Conservation (phyloP, 2,797 vertebrate species). For the Bufotes viridis region DNA sequence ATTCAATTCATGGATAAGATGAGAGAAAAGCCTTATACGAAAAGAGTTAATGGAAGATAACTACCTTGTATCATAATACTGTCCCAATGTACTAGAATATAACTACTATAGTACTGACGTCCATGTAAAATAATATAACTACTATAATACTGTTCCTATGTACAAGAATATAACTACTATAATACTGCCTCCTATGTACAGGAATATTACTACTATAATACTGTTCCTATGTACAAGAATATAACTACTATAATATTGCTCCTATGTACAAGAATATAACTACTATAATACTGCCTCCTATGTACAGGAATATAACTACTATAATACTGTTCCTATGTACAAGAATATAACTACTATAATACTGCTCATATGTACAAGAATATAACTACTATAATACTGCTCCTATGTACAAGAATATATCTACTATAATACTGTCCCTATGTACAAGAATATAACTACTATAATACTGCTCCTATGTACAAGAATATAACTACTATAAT, state of each 20-base stretch:
- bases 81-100: not conserved
- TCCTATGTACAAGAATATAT: not conserved
- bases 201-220: slow-evolving; percentile 9
- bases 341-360: slow-evolving; percentile 19
- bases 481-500: slow-evolving; percentile 6
- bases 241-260: not conserved
- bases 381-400: slow-evolving; percentile 4
- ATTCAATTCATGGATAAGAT: not conserved
- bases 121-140: not conserved
- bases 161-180: slow-evolving; percentile 12
- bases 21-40: not conserved
- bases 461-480: not conserved
- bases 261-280: slow-evolving; percentile 12
- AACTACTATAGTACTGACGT: not conserved
- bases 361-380: not conserved
- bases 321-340: slow-evolving; percentile 9
- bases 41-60: not conserved
- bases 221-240: not conserved
- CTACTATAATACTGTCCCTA: not conserved
- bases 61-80: slow-evolving; percentile 3
- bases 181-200: not conserved
- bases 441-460: not conserved
- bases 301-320: slow-evolving; percentile 16
- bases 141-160: slow-evolving; percentile 9
- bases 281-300: slow-evolving; percentile 6